Evolutionary conservation across 37 sponge, comb jelly and placozoan species (phyloP).

Genomic region (Oscarella lobularis): DNA sequence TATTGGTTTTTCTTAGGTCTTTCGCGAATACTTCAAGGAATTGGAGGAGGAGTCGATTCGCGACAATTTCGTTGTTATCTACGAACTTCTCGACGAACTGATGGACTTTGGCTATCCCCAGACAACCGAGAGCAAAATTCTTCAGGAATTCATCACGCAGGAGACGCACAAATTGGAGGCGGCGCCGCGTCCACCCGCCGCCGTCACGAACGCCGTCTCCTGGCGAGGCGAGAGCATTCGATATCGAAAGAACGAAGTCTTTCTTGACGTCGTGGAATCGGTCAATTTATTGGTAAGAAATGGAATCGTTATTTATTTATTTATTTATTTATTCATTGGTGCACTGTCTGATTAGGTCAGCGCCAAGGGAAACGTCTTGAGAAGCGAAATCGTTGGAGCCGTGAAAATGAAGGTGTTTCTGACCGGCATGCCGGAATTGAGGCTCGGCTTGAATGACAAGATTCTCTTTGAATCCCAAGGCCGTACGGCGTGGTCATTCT

Average conservation of each 20-base stretch:
- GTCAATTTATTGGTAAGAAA: slow-evolving; percentile 81
- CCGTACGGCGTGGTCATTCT: slow-evolving; percentile 22
- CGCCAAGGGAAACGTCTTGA: slow-evolving; percentile 74
- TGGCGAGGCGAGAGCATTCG: slow-evolving; percentile 89
- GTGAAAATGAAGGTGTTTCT: slow-evolving; percentile 88
- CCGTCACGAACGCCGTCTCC: slow-evolving; percentile 99
- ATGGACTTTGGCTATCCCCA: slow-evolving; percentile 99
- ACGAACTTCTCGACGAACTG: slow-evolving; percentile 90
- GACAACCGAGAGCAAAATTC: slow-evolving; percentile 90
- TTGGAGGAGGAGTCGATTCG: slow-evolving; percentile 94
- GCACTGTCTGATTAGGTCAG: slow-evolving; percentile 50
- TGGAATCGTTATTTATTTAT: background rate
- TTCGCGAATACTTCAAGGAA: slow-evolving; percentile 85
- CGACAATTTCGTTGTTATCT: slow-evolving; percentile 94
- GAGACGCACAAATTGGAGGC: slow-evolving; percentile 84
- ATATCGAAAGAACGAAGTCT: slow-evolving; percentile 94
- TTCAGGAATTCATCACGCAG: slow-evolving; percentile 96
- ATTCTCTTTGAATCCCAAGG: slow-evolving; percentile 90
- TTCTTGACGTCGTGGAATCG: slow-evolving; percentile 92
- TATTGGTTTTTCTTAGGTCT: slow-evolving; percentile 36
- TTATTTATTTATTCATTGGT: background rate
- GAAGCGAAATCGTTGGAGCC: slow-evolving; percentile 84
- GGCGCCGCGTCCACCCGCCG: slow-evolving; percentile 76
- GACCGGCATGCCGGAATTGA: slow-evolving; percentile 95
- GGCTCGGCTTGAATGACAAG: slow-evolving; percentile 94